These are phyloP conservation scores for Morone saxatilis DNA, from an alignment of 2,113 vertebrate species.

Conservation along the genomic window DNA sequence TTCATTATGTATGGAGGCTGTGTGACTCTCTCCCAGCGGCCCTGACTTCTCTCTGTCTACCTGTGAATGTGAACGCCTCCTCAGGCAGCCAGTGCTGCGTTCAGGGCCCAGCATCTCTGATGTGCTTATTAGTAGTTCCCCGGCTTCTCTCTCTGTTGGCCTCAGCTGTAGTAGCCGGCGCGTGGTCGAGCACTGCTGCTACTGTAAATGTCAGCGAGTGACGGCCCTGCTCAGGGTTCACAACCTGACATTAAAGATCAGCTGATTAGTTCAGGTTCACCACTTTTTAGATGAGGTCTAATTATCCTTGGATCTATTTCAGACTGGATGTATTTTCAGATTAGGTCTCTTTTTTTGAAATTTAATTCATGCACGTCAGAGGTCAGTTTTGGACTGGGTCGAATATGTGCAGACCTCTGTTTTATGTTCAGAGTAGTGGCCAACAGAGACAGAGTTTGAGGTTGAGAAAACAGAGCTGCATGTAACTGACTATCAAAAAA, in stretches of 20 bases:
- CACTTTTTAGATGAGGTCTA: not conserved
- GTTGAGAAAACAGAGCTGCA: too few relatives aligned
- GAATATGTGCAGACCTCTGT: not conserved
- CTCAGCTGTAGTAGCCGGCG: slow-evolving; percentile 16
- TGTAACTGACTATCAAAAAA: not conserved
- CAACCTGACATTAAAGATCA: slow-evolving; percentile 15
- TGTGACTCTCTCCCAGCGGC: slow-evolving; percentile 20
- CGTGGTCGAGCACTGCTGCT: slow-evolving; percentile 15
- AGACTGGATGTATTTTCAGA: not conserved
- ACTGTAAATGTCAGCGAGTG: slow-evolving; percentile 46
- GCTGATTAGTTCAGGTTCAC: not conserved
- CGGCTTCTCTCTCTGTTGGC: slow-evolving; percentile 7
- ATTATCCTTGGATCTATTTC: too few relatives aligned
- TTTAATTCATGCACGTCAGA: not conserved
- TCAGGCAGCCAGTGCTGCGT: slow-evolving; percentile 4
- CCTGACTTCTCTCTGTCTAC: slow-evolving; percentile 16
- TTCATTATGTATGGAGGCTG: slow-evolving; percentile 46
- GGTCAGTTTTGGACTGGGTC: not conserved
- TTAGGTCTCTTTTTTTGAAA: not conserved
- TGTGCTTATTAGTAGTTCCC: slow-evolving; percentile 41
- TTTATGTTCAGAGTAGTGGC: not conserved
- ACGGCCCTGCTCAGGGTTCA: slow-evolving; percentile 29
- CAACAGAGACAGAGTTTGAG: not conserved
- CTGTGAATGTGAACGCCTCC: slow-evolving; percentile 44
- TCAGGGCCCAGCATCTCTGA: slow-evolving; percentile 12